Percentiles rank a stretch among this genome's conserved stretches.
Conservation (phyloP, 2,888 invertebrate genomes). For the Oegoconia quadripuncta region DNA sequence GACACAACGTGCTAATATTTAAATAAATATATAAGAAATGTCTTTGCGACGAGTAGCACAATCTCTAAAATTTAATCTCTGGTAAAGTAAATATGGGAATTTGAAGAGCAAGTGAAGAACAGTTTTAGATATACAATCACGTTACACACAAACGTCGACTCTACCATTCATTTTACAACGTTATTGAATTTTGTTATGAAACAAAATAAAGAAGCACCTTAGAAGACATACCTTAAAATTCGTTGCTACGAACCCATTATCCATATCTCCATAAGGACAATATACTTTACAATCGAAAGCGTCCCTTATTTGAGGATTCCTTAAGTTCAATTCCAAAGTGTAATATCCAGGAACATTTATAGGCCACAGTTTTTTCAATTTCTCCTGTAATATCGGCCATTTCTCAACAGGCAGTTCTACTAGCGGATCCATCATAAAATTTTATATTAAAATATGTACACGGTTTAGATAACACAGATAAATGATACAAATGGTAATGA, state of each 20-base stretch:
- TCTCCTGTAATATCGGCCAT: slow-evolving; percentile 15
- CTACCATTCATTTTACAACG: no score
- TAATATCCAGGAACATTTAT: slow-evolving; percentile 11
- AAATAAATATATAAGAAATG: no score
- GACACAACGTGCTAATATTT: no score
- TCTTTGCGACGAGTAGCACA: no score
- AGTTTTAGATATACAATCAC: no score
- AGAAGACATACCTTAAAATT: slow-evolving; percentile 2
- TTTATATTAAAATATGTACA: background rate
- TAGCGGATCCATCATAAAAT: slow-evolving; percentile 11
- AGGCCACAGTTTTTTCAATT: slow-evolving; percentile 9
- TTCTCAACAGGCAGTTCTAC: slow-evolving; percentile 11
- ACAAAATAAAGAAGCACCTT: no score
- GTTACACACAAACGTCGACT: no score
- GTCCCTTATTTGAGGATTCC: slow-evolving; percentile 12
- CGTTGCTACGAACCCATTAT: slow-evolving; percentile 12
- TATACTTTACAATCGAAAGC: slow-evolving; percentile 19
- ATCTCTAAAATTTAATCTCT: no score
- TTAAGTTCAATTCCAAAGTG: slow-evolving; percentile 10
- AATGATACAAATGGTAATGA: no score
- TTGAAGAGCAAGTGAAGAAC: no score
- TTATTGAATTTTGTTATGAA: no score
- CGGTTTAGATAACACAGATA: background rate
- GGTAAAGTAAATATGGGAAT: no score
- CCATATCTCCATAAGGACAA: slow-evolving; percentile 18